Conservation (phyloP, 2,888 invertebrate genomes). For the Drosophila mettleri region DNA sequence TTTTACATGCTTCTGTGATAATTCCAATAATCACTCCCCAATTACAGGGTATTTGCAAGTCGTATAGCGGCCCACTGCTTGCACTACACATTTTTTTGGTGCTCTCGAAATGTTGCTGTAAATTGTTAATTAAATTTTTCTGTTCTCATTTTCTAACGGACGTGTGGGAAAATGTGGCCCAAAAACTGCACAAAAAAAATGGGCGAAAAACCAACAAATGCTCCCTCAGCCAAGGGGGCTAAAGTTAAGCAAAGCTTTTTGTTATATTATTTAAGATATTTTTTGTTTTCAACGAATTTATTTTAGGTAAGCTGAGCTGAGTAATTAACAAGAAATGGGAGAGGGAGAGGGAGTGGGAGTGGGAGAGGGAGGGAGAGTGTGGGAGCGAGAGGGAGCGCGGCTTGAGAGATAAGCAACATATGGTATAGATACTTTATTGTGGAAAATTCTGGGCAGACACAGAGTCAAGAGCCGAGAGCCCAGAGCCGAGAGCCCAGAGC, state of each 20-base stretch:
- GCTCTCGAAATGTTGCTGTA: slow-evolving; percentile 67
- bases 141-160: slow-evolving; percentile 57
- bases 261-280: background rate
- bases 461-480: slow-evolving; percentile 7
- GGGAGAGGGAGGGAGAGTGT: background rate
- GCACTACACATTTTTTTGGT: slow-evolving; percentile 20
- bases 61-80: background rate
- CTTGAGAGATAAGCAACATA: slow-evolving; percentile 45
- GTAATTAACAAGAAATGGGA: slow-evolving; percentile 58
- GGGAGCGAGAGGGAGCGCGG: background rate
- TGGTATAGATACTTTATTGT: slow-evolving; percentile 40
- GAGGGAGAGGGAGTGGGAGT: background rate
- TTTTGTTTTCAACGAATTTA: slow-evolving; percentile 1
- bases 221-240: slow-evolving; percentile 33
- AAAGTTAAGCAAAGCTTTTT: slow-evolving; percentile 50
- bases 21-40: too few species aligned
- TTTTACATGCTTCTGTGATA: too few species aligned
- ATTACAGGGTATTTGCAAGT: slow-evolving; percentile 24
- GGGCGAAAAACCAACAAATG: slow-evolving; percentile 33
- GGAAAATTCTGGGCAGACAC: slow-evolving; percentile 45
- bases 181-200: slow-evolving; percentile 2
- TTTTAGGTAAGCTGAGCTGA: slow-evolving; percentile 46
- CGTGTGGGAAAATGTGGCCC: slow-evolving; percentile 60
- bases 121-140: slow-evolving; percentile 78
- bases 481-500: slow-evolving; percentile 11